These are phyloP conservation scores for Panthera leo DNA, from an alignment of 2,113 vertebrate species.

Conservation along the genomic window DNA sequence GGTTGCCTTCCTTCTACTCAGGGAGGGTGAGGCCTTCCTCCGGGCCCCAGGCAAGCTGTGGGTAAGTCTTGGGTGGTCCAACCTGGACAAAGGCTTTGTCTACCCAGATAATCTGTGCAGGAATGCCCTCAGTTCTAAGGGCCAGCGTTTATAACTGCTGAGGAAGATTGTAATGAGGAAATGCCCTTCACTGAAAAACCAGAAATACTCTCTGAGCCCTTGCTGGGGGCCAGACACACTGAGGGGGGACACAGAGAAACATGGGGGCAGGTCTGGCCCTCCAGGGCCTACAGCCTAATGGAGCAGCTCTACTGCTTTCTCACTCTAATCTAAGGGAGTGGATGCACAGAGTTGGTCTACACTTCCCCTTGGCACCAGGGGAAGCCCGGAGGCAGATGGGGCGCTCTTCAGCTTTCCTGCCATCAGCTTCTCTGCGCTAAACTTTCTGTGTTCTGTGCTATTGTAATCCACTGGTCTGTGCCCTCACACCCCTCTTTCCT, in stretches of 20 bases:
- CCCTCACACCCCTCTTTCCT: not conserved
- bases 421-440: rapidly evolving
- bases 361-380: not conserved
- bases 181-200: not conserved
- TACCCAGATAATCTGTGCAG: too few species aligned
- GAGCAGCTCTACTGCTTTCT: not conserved
- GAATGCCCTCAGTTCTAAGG: not conserved
- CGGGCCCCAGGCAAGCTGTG: not conserved
- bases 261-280: not conserved
- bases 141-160: not conserved
- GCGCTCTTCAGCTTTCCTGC: too few species aligned
- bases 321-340: not conserved
- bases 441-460: not conserved
- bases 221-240: not conserved
- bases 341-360: not conserved
- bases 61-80: not conserved
- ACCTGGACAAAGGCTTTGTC: not conserved
- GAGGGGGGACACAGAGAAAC: not conserved
- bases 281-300: not conserved
- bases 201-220: not conserved
- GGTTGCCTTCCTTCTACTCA: not conserved
- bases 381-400: too few species aligned
- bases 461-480: not conserved
- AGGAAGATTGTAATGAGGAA: not conserved
- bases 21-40: not conserved